Evolutionary conservation across 2,797 vertebrate species (phyloP).

Genomic region (Artibeus lituratus): DNA sequence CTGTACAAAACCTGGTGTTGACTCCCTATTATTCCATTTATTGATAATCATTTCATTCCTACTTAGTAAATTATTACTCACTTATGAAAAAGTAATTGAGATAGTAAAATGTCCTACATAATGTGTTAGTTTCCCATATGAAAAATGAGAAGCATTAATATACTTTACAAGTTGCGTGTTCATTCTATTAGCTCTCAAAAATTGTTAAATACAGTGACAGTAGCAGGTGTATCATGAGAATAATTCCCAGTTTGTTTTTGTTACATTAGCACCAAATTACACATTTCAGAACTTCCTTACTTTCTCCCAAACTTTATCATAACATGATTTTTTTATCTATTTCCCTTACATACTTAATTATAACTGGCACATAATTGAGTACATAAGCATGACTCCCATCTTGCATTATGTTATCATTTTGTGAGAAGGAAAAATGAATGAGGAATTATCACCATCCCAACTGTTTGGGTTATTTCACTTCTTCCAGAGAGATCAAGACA

Average conservation of each 20-base stretch:
- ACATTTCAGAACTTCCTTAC: background rate
- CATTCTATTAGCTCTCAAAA: background rate
- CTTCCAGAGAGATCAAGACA: background rate
- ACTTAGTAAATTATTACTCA: constrained; percentile 24
- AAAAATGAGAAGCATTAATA: background rate
- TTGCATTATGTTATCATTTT: background rate
- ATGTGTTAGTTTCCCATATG: background rate
- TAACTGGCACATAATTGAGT: background rate
- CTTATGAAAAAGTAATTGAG: background rate
- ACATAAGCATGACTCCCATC: fast-evolving
- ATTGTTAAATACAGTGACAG: background rate
- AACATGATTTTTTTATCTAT: background rate
- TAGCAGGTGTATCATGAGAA: background rate
- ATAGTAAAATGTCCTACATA: background rate
- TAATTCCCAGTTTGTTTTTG: background rate
- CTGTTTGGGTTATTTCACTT: background rate
- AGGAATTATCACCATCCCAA: background rate
- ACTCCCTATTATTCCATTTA: background rate
- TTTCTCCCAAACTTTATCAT: background rate
- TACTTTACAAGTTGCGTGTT: background rate
- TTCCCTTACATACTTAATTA: background rate
- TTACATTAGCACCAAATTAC: background rate
- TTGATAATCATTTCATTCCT: background rate
- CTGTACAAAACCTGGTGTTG: background rate
- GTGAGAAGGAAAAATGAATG: background rate